These are phyloP conservation scores for Eutrigla gurnardus DNA, from an alignment of 2,797 vertebrate genomes.

Conservation along the genomic window DNA sequence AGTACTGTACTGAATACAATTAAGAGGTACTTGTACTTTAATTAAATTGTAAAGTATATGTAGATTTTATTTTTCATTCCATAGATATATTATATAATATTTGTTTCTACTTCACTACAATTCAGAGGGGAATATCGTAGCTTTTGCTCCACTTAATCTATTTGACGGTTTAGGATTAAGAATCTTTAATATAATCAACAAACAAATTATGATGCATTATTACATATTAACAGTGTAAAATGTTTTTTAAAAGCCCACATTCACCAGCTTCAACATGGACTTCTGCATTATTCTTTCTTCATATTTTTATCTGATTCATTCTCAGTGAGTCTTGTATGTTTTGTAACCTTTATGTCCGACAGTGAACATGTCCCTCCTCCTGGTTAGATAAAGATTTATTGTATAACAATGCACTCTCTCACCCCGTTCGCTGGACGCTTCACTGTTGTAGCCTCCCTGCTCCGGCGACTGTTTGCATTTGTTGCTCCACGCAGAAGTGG, in stretches of 20 bases:
- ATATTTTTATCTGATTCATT: not conserved
- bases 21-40: not conserved
- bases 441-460: conserved; percentile 92
- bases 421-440: conserved; percentile 91
- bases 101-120: not conserved
- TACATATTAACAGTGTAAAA: not conserved
- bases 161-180: not conserved
- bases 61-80: not conserved
- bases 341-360: not conserved
- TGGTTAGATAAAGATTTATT: not conserved
- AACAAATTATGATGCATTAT: not conserved
- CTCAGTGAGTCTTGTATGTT: not conserved
- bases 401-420: conserved; percentile 61
- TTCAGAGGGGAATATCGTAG: not conserved
- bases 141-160: not conserved
- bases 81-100: not conserved
- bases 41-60: not conserved
- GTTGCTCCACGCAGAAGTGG: conserved; percentile 87
- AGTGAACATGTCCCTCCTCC: not conserved
- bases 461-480: conserved; percentile 87
- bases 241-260: not conserved
- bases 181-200: not conserved
- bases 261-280: not conserved
- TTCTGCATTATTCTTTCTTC: not conserved
- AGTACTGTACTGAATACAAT: not conserved